These are phyloP conservation scores for Hemithea aestivaria DNA, from an alignment of 2,888 invertebrate species.

Conservation along the genomic window DNA sequence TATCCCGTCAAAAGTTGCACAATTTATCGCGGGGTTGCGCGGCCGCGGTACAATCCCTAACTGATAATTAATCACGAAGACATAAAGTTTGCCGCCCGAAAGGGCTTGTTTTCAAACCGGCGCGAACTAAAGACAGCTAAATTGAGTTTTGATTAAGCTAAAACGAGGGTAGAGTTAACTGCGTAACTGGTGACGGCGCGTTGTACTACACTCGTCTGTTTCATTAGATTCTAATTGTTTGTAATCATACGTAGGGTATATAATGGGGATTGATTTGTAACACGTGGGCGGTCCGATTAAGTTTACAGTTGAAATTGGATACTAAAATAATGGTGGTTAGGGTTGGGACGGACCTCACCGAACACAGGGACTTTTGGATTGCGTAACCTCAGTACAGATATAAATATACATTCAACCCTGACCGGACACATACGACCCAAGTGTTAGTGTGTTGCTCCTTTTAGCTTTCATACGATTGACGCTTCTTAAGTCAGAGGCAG, in stretches of 20 bases:
- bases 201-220: slow-evolving; percentile 30
- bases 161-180: slow-evolving; percentile 28
- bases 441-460: no score
- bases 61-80: slow-evolving; percentile 49
- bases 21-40: slow-evolving; percentile 30
- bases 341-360: no score
- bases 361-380: no score
- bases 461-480: no score
- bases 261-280: no score
- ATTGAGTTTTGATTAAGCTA: slow-evolving; percentile 56
- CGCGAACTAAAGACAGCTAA: slow-evolving; percentile 47
- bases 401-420: no score
- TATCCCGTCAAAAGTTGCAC: slow-evolving; percentile 27
- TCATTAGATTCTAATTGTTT: slow-evolving; percentile 31
- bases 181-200: slow-evolving; percentile 43
- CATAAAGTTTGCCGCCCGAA: slow-evolving; percentile 47
- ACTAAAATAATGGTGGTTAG: no score
- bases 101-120: slow-evolving; percentile 46
- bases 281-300: no score
- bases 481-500: no score
- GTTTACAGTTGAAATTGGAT: no score
- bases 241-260: slow-evolving; percentile 16
- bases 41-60: slow-evolving; percentile 29
- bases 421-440: no score
- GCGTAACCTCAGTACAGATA: no score